A percentile compares a stretch with the other conserved stretches of the same genome.
Evolutionary conservation across 2,113 vertebrate species (phyloP).

Genomic region (Laterallus jamaicensis): DNA sequence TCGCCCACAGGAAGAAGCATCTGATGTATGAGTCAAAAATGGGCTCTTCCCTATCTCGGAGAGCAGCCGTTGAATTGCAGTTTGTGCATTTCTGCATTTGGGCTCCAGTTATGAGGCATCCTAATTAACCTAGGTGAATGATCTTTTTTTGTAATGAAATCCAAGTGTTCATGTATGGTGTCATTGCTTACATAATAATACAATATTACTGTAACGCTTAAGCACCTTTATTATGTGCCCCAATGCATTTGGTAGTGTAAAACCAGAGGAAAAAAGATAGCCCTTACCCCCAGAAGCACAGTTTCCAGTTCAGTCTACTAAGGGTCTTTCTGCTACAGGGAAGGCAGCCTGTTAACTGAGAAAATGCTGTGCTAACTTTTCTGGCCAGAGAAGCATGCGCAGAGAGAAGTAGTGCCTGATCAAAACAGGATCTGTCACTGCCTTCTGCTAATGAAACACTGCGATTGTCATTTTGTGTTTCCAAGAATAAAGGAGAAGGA

Average conservation of each 20-base stretch:
- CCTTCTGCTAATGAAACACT: not conserved
- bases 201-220: not conserved
- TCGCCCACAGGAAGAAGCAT: not conserved
- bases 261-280: not conserved
- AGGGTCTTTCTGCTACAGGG: not conserved
- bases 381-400: not conserved
- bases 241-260: fast-evolving
- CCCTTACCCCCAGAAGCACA: not conserved
- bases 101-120: not conserved
- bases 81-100: not conserved
- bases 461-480: not conserved
- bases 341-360: not conserved
- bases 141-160: not conserved
- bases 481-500: not conserved
- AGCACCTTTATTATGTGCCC: not conserved
- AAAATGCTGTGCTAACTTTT: not conserved
- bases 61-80: not conserved
- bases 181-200: not conserved
- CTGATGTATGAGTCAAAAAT: not conserved
- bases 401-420: not conserved
- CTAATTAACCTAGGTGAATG: not conserved
- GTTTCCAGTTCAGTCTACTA: not conserved
- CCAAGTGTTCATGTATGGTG: not conserved
- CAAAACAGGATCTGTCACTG: not conserved
- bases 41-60: not conserved